These are phyloP conservation scores for Pelecanus crispus DNA, from an alignment of 2,113 vertebrate genomes.

Conservation along the genomic window DNA sequence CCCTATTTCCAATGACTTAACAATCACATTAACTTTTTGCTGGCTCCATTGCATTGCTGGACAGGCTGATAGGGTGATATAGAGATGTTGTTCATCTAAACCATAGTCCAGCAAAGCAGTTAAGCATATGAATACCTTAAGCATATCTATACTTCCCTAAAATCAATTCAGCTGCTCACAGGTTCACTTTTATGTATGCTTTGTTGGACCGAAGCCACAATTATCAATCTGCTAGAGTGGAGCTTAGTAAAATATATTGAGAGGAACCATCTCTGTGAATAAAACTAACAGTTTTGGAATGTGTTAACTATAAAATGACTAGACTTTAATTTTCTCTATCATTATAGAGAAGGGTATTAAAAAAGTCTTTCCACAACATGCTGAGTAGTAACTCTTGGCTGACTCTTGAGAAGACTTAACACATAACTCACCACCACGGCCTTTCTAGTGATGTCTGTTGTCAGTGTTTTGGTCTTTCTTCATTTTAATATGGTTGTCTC, in stretches of 20 bases:
- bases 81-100: neutral
- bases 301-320: conserved; percentile 6
- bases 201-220: neutral
- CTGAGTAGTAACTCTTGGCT: neutral
- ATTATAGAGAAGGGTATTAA: neutral
- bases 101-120: neutral
- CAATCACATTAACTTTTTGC: conserved; percentile 24
- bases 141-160: neutral
- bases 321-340: neutral
- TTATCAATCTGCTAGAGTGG: neutral
- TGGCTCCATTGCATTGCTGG: neutral
- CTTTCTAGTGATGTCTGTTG: neutral
- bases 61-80: neutral
- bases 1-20: conserved; percentile 29
- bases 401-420: neutral
- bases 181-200: neutral
- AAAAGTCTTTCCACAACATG: neutral
- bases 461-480: neutral
- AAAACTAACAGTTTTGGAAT: conserved; percentile 13
- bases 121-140: neutral
- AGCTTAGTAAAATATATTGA: neutral
- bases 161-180: neutral
- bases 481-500: neutral
- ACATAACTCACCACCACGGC: neutral
- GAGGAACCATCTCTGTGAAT: neutral